A percentile compares a stretch with the other conserved stretches of the same genome.
These are phyloP conservation scores for Andrena fulva DNA, from an alignment of 2,888 invertebrate genomes.

Conservation along the genomic window DNA sequence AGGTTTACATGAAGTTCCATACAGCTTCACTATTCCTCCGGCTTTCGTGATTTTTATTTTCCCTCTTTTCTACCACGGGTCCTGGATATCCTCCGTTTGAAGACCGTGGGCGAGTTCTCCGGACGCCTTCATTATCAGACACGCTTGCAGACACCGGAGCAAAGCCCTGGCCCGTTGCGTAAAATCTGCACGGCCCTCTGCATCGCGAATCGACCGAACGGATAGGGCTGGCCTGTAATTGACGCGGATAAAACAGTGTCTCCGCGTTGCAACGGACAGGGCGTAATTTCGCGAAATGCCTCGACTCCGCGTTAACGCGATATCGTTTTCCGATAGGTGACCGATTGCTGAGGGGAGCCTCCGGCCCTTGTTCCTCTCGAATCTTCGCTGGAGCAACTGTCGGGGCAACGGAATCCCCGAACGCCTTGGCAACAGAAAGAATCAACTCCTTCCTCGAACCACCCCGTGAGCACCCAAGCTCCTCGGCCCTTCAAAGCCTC, in stretches of 20 bases:
- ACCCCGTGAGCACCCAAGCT: no score
- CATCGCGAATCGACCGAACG: slow-evolving; percentile 3
- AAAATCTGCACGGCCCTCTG: slow-evolving; percentile 11
- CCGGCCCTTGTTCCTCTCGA: slow-evolving; percentile 10
- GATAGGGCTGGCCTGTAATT: slow-evolving; percentile 24
- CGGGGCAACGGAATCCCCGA: no score
- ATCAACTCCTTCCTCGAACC: not conserved
- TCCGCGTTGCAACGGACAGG: slow-evolving; percentile 5
- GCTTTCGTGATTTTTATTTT: no score
- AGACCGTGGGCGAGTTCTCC: no score
- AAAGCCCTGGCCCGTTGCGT: not conserved
- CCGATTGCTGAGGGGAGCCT: not conserved
- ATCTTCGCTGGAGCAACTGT: not conserved
- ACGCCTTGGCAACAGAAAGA: not conserved
- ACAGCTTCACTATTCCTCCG: no score
- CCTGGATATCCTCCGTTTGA: no score
- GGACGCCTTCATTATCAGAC: no score
- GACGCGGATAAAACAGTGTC: slow-evolving; percentile 32
- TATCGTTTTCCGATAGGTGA: slow-evolving; percentile 44
- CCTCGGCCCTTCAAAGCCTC: no score
- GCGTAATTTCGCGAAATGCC: slow-evolving; percentile 13
- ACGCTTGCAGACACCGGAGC: no score
- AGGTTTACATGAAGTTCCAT: no score
- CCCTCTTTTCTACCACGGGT: no score
- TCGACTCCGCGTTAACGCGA: not conserved